Evolutionary conservation across 2,113 vertebrate genomes (phyloP).

Genomic region (Daboia siamensis): DNA sequence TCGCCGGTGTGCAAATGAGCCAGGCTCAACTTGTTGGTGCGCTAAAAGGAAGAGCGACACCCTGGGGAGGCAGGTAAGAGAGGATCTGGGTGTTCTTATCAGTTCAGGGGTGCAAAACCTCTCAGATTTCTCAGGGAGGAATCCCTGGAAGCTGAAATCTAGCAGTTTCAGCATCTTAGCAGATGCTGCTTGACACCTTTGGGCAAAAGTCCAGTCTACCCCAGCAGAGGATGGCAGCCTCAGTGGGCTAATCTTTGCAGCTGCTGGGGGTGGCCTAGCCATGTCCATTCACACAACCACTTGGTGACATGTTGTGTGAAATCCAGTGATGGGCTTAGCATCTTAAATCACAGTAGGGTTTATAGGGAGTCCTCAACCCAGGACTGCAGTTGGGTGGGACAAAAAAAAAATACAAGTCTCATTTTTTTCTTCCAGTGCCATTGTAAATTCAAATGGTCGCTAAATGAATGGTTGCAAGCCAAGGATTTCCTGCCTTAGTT

Average conservation of each 20-base stretch:
- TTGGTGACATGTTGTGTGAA: neutral
- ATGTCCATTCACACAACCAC: neutral
- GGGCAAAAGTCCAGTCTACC: neutral
- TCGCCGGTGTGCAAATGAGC: neutral
- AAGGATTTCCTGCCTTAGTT: neutral
- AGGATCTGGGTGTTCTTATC: neutral
- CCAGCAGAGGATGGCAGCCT: neutral
- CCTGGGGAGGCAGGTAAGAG: neutral
- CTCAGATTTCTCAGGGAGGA: neutral
- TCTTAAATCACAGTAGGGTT: neutral
- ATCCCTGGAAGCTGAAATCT: neutral
- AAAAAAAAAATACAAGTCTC: neutral
- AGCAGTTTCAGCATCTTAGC: neutral
- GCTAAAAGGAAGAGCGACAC: neutral
- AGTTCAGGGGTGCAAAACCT: neutral
- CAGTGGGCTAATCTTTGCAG: neutral
- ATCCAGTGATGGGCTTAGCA: neutral
- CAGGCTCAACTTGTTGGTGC: fast-evolving
- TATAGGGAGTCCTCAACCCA: neutral
- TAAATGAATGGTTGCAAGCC: too few relatives aligned
- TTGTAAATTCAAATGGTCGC: neutral
- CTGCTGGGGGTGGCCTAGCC: neutral
- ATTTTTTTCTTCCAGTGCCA: neutral
- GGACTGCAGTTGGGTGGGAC: neutral
- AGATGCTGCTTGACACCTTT: neutral